phyloP scores from a whole-genome alignment of 2,888 invertebrate genomes.

The Prosopocoilus inquinatus region DNA sequence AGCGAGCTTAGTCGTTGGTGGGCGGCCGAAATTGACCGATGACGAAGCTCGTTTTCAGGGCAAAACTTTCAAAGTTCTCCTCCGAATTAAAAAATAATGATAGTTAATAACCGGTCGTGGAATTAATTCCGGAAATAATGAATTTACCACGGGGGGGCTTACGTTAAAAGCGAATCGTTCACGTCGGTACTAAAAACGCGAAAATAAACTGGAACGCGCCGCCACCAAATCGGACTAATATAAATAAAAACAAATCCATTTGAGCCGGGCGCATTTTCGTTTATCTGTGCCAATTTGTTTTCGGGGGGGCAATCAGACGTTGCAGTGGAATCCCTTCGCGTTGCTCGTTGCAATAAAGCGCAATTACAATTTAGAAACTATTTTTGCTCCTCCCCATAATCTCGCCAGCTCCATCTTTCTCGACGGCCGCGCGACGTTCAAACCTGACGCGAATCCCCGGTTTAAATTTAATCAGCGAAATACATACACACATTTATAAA shows the following conservation, averaged over 20 bases:
- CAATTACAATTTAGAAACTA: slow-evolving; percentile 6
- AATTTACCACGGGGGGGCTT: too few relatives aligned
- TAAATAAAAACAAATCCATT: slow-evolving; percentile 5
- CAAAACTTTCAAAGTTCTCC: too few relatives aligned
- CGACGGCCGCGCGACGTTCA: neutral
- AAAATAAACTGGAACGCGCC: slow-evolving; percentile 2
- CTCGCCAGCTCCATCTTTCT: neutral
- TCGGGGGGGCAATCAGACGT: slow-evolving; percentile 2
- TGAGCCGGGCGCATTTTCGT: slow-evolving; percentile 1
- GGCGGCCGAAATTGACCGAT: too few relatives aligned
- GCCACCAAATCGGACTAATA: neutral
- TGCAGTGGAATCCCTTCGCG: neutral
- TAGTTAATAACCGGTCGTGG: too few relatives aligned
- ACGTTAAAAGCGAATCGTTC: too few relatives aligned
- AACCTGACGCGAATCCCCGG: neutral
- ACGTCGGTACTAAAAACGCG: too few relatives aligned
- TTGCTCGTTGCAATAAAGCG: slow-evolving; percentile 6
- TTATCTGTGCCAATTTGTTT: slow-evolving; percentile 8
- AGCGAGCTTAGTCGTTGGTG: too few relatives aligned
- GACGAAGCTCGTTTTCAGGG: too few relatives aligned
- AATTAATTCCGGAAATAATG: too few relatives aligned
- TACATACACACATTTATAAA: slow-evolving; percentile 37
- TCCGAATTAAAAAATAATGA: too few relatives aligned
- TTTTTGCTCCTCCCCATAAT: neutral
- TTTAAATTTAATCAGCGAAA: slow-evolving; percentile 46